Evolutionary conservation across 2,113 vertebrate species (phyloP).

Genomic region (Nansenia antarctica): DNA sequence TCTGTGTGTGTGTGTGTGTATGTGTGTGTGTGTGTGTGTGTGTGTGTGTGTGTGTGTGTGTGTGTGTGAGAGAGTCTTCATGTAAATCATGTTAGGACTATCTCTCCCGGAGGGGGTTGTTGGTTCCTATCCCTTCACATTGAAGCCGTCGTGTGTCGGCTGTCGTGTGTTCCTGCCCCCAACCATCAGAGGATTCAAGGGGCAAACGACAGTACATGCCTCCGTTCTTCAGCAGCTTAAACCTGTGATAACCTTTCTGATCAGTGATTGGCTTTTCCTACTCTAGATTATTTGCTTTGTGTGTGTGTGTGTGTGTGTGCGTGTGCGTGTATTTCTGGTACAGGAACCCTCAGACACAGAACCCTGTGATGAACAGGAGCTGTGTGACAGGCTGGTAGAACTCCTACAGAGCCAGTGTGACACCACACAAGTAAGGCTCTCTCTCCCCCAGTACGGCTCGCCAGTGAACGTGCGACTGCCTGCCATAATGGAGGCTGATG

Average conservation of each 20-base stretch:
- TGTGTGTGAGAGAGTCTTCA: not conserved
- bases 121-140: not conserved
- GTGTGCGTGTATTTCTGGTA: constrained; percentile 50
- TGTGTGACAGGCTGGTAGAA: constrained; percentile 56
- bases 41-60: too few relatives aligned
- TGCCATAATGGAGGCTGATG: constrained; percentile 6
- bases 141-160: not conserved
- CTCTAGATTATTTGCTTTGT: too few relatives aligned
- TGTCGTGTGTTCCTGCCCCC: too few relatives aligned
- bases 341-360: constrained; percentile 69
- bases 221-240: too few relatives aligned
- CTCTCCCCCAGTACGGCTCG: constrained; percentile 4
- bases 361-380: constrained; percentile 53
- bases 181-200: too few relatives aligned
- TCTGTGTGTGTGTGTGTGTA: not conserved
- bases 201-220: too few relatives aligned
- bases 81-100: not conserved
- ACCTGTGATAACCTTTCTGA: not conserved
- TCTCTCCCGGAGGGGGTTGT: not conserved
- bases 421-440: constrained; percentile 61
- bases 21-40: not conserved
- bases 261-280: not conserved
- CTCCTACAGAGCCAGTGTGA: constrained; percentile 9
- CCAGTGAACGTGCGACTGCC: not conserved
- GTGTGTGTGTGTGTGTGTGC: constrained; percentile 29